Conservation (phyloP, 1,140 invertebrate genomes). For the Acromyrmex heyeri region DNA sequence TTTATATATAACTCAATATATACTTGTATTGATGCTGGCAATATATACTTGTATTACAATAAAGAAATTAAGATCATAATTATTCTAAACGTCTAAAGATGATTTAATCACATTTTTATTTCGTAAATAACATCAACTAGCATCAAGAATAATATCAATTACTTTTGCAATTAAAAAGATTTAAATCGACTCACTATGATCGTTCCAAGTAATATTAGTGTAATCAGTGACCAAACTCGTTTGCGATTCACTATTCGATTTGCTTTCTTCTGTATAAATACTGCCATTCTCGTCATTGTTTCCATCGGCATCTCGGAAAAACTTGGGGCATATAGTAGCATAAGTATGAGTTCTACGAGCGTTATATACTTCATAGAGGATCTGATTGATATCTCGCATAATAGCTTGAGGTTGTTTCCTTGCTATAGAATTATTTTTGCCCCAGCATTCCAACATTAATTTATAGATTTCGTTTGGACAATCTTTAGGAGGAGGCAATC, state of each 20-base stretch:
- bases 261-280: conserved; percentile 71
- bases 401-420: conserved; percentile 93
- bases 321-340: conserved; percentile 86
- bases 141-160: conserved; percentile 1
- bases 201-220: conserved; percentile 81
- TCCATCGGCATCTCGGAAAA: conserved; percentile 65
- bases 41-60: background rate
- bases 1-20: background rate
- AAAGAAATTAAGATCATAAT: background rate
- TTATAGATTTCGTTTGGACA: conserved; percentile 94
- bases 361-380: conserved; percentile 91
- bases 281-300: conserved; percentile 71
- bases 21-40: background rate
- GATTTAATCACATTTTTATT: background rate
- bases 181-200: conserved; percentile 76
- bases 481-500: conserved; percentile 90
- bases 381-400: conserved; percentile 94
- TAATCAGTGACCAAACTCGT: conserved; percentile 78
- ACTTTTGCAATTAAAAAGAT: background rate
- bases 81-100: background rate
- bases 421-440: conserved; percentile 88
- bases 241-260: conserved; percentile 78
- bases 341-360: conserved; percentile 88
- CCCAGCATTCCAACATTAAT: conserved; percentile 96
- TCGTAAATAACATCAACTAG: background rate